Percentiles rank a stretch among this genome's conserved stretches.
Evolutionary conservation across 2,888 invertebrate species (phyloP).

Genomic region (Drosophila austrosaltans): DNA sequence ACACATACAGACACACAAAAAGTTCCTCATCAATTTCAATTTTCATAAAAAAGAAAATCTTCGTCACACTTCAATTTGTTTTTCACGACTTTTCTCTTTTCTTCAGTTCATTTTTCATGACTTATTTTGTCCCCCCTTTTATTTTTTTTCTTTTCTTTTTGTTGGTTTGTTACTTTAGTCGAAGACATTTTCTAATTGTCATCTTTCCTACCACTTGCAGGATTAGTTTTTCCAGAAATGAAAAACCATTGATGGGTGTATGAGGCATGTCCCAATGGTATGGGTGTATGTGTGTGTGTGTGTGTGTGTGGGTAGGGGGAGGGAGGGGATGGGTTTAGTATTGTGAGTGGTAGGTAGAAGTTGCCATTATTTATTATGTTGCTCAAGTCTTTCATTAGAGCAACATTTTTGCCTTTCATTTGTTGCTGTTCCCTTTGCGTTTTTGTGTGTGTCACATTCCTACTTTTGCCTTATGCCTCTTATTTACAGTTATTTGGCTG

Average conservation of each 20-base stretch:
- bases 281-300: background rate
- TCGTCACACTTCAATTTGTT: slow-evolving; percentile 7
- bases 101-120: slow-evolving; percentile 61
- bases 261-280: background rate
- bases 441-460: slow-evolving; percentile 58
- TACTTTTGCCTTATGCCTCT: slow-evolving; percentile 46
- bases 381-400: slow-evolving; percentile 73
- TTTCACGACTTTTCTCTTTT: slow-evolving; percentile 9
- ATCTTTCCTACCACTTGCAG: slow-evolving; percentile 44
- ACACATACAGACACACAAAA: slow-evolving; percentile 19
- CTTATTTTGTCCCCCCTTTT: background rate
- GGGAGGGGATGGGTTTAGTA: background rate
- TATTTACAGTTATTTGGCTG: slow-evolving; percentile 72
- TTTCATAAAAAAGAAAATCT: background rate
- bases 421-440: slow-evolving; percentile 50
- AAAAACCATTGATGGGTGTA: slow-evolving; percentile 32
- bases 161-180: background rate
- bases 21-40: slow-evolving; percentile 28
- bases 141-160: slow-evolving; percentile 30
- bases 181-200: slow-evolving; percentile 68
- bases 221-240: slow-evolving; percentile 28
- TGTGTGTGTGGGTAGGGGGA: background rate
- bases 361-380: slow-evolving; percentile 77
- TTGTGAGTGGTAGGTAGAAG: slow-evolving; percentile 44
- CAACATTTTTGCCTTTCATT: slow-evolving; percentile 72